Evolutionary conservation across 2,113 vertebrate species (phyloP), one percentile per base, ranked within the genome.

Genomic region (Amazona vittata): DNA sequence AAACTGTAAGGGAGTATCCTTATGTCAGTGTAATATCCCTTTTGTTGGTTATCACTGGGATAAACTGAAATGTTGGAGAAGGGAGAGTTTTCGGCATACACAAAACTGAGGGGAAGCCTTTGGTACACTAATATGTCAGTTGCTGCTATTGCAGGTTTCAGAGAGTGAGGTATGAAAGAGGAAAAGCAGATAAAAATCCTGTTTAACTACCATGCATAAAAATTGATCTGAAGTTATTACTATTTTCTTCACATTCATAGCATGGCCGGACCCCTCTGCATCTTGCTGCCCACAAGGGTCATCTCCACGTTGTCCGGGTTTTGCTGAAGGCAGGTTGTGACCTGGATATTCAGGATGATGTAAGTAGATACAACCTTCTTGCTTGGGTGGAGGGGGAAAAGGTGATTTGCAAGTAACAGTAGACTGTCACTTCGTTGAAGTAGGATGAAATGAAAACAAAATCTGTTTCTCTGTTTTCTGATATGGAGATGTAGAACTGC

Each of bases 251-350:
- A 97, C 49, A 62, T 96, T 96, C 49, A 26, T 98, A 99, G 99
- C 98, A 99, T 98, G 99, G 99, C 97, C 98, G 99, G 92, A 99
- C 99, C 7, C 98, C 99, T 6, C 94, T 99, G 91, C 99, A 99
- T 97, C 97, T 99, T 97, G 99, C 99, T 91, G 98, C 99, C 90
- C 98, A 99, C 97, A 99, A 99, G 97, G 99, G 99, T 92, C 99
- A 99, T 97, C 97, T 98, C 50, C 98, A 98, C 29, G 99, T 99
- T 37, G 99, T 99, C 83, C 98, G 98, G 83, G 97, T 99, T 96
- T 98, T 99, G 94, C 97, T 99, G 97, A 99, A 98, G 96, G 99
- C 99, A n/a, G 99, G 99, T 95, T 99, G 99, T 44, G 99, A 99
- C 96, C 97, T 99, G 92, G 98, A 99, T 96, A 98, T 99, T 97